phyloP scores from a whole-genome alignment of 35 echinoderm and acorn worm genomes.

The Heliocidaris erythrogramma region DNA sequence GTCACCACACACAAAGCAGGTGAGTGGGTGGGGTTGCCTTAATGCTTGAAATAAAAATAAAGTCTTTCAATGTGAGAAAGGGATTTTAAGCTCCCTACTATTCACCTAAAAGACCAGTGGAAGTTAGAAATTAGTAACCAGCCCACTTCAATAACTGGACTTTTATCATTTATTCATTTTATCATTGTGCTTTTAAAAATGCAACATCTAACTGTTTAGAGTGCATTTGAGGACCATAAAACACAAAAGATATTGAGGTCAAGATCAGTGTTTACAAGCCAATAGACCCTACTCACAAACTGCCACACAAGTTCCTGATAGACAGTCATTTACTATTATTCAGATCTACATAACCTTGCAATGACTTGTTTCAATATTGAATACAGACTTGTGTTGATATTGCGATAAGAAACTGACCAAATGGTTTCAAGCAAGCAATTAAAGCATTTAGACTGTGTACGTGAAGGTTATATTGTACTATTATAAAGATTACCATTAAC shows the following conservation, averaged over 20 bases:
- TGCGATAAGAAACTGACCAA: background rate
- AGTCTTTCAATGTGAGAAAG: too few relatives aligned
- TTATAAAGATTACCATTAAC: background rate
- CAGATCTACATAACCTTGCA: background rate
- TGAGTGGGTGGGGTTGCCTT: too few relatives aligned
- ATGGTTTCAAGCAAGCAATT: background rate
- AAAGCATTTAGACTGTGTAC: background rate
- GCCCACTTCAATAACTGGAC: too few relatives aligned
- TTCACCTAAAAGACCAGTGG: too few relatives aligned
- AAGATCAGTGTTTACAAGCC: background rate
- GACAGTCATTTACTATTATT: background rate
- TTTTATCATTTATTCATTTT: too few relatives aligned
- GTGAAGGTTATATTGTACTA: background rate
- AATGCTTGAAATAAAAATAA: too few relatives aligned
- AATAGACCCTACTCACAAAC: background rate
- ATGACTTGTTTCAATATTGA: background rate
- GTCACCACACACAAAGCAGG: too few relatives aligned
- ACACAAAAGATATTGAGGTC: background rate
- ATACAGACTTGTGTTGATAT: background rate
- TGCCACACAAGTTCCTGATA: background rate
- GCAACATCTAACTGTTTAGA: background rate
- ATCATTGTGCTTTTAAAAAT: background rate
- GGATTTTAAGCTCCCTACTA: too few relatives aligned
- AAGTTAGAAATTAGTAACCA: too few relatives aligned
- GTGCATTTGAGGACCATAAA: background rate